A percentile compares a stretch with the other conserved stretches of the same genome.
Conservation (phyloP, 1,140 invertebrate genomes). For the Lanistes nyassanus region DNA sequence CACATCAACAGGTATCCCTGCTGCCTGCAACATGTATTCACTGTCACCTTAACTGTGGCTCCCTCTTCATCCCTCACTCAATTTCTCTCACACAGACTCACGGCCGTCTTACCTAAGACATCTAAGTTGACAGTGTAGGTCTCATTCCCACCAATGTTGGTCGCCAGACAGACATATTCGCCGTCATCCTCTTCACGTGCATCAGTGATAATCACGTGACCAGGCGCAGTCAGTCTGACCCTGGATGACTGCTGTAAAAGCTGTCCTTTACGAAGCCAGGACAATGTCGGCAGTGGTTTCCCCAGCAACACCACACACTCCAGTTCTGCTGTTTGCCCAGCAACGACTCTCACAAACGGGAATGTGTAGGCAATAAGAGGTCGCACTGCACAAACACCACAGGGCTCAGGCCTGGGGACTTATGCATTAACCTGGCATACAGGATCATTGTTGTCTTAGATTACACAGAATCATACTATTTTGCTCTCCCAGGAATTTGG, state of each 20-base stretch:
- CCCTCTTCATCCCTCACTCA: not conserved
- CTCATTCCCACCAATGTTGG: conserved; percentile 68
- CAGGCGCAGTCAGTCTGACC: conserved; percentile 32
- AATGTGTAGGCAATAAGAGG: conserved; percentile 63
- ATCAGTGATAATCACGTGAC: conserved; percentile 50
- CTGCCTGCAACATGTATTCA: too few species aligned
- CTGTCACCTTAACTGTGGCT: too few species aligned
- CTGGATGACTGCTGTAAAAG: conserved; percentile 38
- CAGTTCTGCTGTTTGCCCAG: conserved; percentile 54
- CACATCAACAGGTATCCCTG: too few species aligned
- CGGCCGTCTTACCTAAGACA: conserved; percentile 64
- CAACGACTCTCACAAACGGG: conserved; percentile 52
- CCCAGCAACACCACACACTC: conserved; percentile 68
- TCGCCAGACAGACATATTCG: conserved; percentile 67
- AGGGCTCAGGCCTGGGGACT: too few species aligned
- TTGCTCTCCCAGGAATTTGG: too few species aligned
- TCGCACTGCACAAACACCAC: conserved; percentile 50
- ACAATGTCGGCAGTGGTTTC: conserved; percentile 66
- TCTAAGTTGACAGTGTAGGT: conserved; percentile 62
- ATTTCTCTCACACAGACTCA: not conserved
- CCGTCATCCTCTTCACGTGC: conserved; percentile 61
- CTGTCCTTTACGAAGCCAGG: conserved; percentile 65
- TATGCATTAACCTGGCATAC: too few species aligned
- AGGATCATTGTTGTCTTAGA: too few species aligned
- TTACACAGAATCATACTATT: too few species aligned